Evolutionary conservation across 1,140 invertebrate species (phyloP), one percentile per base, ranked within the genome.

Genomic region (Thaumetopoea pityocampa): DNA sequence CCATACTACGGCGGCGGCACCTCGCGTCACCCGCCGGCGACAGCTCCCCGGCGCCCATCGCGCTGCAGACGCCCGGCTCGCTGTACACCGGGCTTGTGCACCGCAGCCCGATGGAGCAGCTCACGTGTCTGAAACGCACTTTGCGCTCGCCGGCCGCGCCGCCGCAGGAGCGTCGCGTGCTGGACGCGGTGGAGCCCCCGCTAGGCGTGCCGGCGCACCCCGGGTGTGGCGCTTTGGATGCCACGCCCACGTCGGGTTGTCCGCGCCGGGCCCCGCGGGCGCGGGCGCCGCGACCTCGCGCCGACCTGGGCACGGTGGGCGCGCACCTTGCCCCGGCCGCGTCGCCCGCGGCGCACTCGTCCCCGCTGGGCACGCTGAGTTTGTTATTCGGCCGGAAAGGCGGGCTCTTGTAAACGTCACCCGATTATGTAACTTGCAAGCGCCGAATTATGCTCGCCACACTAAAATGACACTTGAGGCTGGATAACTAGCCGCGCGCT

Each of bases 301-400:
- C 53, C 6, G 68, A 71, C 50, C 51, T 83, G 61, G 56, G 90
- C 9, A 67, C 71, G 30, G 71, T 72, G 26, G 64, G 78, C 54
- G 48, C 17, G 79, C n/a, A n/a, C n/a, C n/a, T n/a, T n/a, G n/a
- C n/a, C n/a, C 86, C 49, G 65, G 82, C 29, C 81, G 82, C 76
- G 79, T 23, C 81, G 83, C 73, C 86, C 4, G 85, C 85, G 29
- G 87, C 12, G 87, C 83, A 6, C 57, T 90, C n/a, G 19, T 18
- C 19, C 2, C 24, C 10, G 9, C 24, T 27, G 9, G 84, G 93
- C 34, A 93, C 92, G 12, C 88, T 95, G 33, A 94, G 92, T 83
- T 85, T 95, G 51, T 85, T 94, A 5, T 95, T 95, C 72, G 93
- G 93, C 15, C 86, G 93, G 35, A 95, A 94, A 66, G 93, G 93